phyloP scores from a whole-genome alignment of 2,888 invertebrate species.

The Eutolmus rufibarbis region DNA sequence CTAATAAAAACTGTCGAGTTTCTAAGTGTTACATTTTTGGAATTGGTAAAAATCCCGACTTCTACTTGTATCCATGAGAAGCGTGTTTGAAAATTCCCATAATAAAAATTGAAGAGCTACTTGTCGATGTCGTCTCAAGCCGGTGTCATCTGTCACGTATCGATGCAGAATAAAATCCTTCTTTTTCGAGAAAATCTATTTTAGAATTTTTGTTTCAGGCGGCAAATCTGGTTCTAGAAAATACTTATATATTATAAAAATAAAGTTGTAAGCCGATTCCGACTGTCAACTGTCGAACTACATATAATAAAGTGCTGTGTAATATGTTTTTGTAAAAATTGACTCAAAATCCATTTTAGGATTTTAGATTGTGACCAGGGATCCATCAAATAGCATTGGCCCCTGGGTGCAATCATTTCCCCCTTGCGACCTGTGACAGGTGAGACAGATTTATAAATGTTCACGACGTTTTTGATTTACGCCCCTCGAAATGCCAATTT shows the following conservation, averaged over 20 bases:
- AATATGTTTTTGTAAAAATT: background rate
- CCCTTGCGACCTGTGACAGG: constrained; percentile 1
- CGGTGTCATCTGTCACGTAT: background rate
- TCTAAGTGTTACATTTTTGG: no score
- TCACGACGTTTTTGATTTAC: constrained; percentile 24
- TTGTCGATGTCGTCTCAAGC: background rate
- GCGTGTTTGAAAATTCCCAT: background rate
- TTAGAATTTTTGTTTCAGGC: background rate
- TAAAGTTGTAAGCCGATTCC: background rate
- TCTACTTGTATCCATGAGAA: background rate
- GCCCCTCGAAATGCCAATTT: constrained; percentile 17
- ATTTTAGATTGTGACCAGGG: background rate
- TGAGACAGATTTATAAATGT: constrained; percentile 25
- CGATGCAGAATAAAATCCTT: background rate
- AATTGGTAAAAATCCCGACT: no score
- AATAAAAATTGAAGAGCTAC: background rate
- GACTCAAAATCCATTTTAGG: background rate
- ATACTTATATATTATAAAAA: background rate
- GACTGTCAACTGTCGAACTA: background rate
- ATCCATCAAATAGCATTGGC: background rate
- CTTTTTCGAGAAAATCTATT: background rate
- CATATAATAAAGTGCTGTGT: background rate
- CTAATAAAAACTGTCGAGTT: background rate
- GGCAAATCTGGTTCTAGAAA: background rate
- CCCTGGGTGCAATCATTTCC: background rate